Evolutionary conservation across 2,113 vertebrate species (phyloP), one percentile per base, ranked within the genome.

Genomic region (Solea solea): DNA sequence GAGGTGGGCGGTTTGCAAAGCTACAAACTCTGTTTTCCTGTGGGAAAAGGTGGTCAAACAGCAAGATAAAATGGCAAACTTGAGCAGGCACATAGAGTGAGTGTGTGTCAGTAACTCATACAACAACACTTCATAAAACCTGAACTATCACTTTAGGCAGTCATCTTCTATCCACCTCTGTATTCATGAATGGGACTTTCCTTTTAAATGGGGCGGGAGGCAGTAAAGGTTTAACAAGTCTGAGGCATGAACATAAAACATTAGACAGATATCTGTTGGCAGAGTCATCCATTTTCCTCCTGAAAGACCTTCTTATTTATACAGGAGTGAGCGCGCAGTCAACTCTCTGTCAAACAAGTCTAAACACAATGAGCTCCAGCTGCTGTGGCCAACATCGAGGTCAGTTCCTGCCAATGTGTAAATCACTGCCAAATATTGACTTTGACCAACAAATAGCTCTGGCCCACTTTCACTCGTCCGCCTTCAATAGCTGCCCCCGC

Each of bases 381-480:
- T 61, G 53, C 56, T 16, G 11, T 42, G 55, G 57, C 25, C 27
- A 60, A 72, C 68, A 80, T 68, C 76, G 74, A 81, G 74, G 69
- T 83, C 71, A 82, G 51, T 25, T 65, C 72, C 69, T 64, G 83
- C 59, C 69, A 69, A 78, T 52, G 72, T 39, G 80, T 28, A 83
- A 85, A 85, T 89, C 75, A 64, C 52, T 74, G 41, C 12, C 80
- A 88, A 89, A 85, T 81, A 87, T 86, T 88, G 82, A 91, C 83
- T 80, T 63, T 79, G n/a, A 67, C 57, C 50, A 64, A 50, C 73
- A 54, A 78, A 74, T 68, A 62, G 53, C 59, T 67, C 34, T 72
- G 51, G 46, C 61, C 77, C 69, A 78, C 58, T 71, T 82, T 78
- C 42, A 61, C 59, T 66, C n/a, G 49, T 27, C 27, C 12, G 4